Percentiles rank a stretch among this genome's conserved stretches.
Conservation (phyloP, 2,113 vertebrate genomes). For the Lepisosteus oculatus region DNA sequence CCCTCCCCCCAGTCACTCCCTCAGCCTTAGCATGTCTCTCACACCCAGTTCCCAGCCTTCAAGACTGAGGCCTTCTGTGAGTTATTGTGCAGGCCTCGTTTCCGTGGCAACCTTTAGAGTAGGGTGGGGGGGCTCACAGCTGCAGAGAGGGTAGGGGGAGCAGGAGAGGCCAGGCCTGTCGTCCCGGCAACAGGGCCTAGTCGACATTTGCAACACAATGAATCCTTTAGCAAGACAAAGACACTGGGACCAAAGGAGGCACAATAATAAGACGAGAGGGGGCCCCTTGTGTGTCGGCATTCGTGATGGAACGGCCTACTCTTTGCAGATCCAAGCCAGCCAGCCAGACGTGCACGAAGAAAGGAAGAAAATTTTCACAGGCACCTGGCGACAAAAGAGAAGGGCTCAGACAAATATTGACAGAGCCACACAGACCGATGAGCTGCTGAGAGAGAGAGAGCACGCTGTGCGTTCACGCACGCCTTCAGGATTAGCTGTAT, state of each 20-base stretch:
- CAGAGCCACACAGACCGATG: no score
- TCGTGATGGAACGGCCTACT: no score
- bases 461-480: no score
- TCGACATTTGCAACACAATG: conserved; percentile 68
- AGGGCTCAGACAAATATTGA: conserved; percentile 7
- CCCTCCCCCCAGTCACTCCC: conserved; percentile 39
- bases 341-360: no score
- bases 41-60: no score
- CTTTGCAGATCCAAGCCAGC: no score
- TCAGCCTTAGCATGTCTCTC: no score
- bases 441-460: no score
- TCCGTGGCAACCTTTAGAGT: conserved; percentile 71
- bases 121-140: background rate
- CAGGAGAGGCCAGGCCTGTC: conserved; percentile 14
- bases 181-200: conserved; percentile 35
- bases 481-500: background rate
- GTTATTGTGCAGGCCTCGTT: conserved; percentile 56
- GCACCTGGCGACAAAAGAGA: conserved; percentile 27
- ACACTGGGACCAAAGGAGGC: no score
- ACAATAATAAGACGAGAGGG: background rate
- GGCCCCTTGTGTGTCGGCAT: no score
- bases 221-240: conserved; percentile 13
- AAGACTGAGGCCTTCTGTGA: background rate
- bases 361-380: no score
- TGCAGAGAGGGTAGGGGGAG: background rate